Conservation (phyloP, 2,797 vertebrate species). For the Scomberomorus guttatus region DNA sequence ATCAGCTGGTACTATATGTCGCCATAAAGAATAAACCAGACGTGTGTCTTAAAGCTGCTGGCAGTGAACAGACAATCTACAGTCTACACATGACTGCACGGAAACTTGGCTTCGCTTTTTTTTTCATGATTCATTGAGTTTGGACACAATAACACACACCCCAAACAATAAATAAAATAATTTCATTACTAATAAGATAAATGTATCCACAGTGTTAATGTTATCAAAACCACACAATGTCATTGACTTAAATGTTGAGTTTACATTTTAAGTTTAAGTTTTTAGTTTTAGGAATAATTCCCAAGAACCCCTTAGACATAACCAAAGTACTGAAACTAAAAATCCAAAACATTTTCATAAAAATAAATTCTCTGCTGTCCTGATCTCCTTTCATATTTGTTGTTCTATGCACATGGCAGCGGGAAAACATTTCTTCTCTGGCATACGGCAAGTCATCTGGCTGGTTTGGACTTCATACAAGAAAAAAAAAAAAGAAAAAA, state of each 20-base stretch:
- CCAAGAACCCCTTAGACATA: no score
- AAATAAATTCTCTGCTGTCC: slow-evolving; percentile 1
- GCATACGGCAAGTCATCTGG: background rate
- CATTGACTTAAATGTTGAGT: background rate
- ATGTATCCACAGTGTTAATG: background rate
- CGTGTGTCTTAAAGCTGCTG: slow-evolving; percentile 36
- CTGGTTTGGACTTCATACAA: background rate
- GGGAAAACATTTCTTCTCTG: background rate
- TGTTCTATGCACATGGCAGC: background rate
- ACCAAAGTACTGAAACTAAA: background rate
- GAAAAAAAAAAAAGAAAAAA: background rate
- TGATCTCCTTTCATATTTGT: background rate
- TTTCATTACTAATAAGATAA: background rate
- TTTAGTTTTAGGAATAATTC: background rate
- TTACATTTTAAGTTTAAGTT: background rate
- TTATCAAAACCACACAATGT: background rate
- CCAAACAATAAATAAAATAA: background rate
- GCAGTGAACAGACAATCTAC: slow-evolving; percentile 24
- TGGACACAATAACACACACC: background rate
- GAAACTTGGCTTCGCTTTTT: background rate
- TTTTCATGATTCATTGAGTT: no score
- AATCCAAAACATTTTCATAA: background rate
- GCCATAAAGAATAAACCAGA: slow-evolving; percentile 36
- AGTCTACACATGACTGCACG: slow-evolving; percentile 32
- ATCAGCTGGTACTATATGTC: slow-evolving; percentile 27